Evolutionary conservation across 2,113 vertebrate genomes (phyloP).

Genomic region (Rhegmatorhina hoffmannsi): DNA sequence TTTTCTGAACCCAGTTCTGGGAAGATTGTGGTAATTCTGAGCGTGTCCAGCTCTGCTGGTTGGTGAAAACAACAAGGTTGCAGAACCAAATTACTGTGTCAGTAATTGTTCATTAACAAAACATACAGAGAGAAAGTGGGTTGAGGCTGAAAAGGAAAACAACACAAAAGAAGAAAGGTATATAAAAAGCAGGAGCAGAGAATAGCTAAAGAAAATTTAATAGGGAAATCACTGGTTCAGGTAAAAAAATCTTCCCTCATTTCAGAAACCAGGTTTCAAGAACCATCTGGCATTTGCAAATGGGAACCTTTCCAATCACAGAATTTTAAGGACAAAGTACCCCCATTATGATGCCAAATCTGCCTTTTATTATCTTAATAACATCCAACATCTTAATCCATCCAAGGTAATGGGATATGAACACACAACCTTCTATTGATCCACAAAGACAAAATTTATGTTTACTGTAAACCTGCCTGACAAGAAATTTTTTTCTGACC

Average conservation of each 20-base stretch:
- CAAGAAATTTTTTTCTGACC: constrained; percentile 12
- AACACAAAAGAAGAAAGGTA: neutral
- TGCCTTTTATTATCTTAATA: neutral
- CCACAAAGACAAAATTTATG: neutral
- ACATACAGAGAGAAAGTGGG: neutral
- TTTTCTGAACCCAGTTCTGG: neutral
- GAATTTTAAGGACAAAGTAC: constrained; percentile 25
- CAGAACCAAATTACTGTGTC: neutral
- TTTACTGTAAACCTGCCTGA: neutral
- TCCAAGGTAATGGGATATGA: neutral
- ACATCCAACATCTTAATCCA: constrained; percentile 7
- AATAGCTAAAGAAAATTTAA: neutral
- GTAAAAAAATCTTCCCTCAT: neutral
- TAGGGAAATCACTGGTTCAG: neutral
- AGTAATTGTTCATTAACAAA: neutral
- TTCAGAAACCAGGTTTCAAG: neutral
- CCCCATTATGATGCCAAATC: neutral
- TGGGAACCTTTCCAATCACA: neutral
- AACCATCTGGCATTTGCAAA: neutral
- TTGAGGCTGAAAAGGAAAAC: neutral
- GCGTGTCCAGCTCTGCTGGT: neutral
- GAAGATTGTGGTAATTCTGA: neutral
- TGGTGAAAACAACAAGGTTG: neutral
- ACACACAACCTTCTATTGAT: neutral
- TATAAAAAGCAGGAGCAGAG: neutral